Percentiles rank a stretch among this genome's conserved stretches.
Evolutionary conservation across 2,797 vertebrate genomes (phyloP).

Genomic region (Antennarius maculatus): DNA sequence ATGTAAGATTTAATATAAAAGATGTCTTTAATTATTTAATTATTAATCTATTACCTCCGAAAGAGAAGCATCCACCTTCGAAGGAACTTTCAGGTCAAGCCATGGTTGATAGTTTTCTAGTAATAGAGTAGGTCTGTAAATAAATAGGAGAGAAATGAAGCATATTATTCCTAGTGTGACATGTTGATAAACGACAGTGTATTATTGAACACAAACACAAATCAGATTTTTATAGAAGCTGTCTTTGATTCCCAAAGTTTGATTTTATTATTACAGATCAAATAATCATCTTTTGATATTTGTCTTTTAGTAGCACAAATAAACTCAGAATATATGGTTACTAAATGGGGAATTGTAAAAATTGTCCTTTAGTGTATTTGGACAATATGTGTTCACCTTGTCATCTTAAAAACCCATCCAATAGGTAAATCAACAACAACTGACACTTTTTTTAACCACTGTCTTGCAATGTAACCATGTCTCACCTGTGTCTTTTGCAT

Average conservation of each 20-base stretch:
- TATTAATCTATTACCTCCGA: slow-evolving; percentile 85
- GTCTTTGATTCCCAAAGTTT: too few species aligned
- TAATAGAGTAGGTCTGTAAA: slow-evolving; percentile 87
- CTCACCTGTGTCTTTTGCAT: slow-evolving; percentile 95
- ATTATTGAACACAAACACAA: not conserved
- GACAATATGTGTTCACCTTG: too few species aligned
- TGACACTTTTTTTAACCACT: not conserved
- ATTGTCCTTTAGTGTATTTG: too few species aligned
- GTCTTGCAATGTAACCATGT: slow-evolving; percentile 1
- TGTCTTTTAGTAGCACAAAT: too few species aligned
- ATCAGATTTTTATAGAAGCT: too few species aligned
- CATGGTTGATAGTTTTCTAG: slow-evolving; percentile 98
- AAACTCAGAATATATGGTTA: too few species aligned
- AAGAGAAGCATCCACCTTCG: slow-evolving; percentile 94
- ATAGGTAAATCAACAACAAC: too few species aligned
- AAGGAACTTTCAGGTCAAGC: slow-evolving; percentile 92
- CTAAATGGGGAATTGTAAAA: too few species aligned
- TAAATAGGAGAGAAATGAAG: not conserved
- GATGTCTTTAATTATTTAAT: not conserved
- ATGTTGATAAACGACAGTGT: not conserved
- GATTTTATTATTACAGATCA: not conserved
- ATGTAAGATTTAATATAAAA: too few species aligned
- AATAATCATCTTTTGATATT: not conserved
- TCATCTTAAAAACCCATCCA: too few species aligned
- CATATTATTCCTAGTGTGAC: not conserved